phyloP scores from a whole-genome alignment of 1,140 invertebrate genomes.

The Bactericera cockerelli region DNA sequence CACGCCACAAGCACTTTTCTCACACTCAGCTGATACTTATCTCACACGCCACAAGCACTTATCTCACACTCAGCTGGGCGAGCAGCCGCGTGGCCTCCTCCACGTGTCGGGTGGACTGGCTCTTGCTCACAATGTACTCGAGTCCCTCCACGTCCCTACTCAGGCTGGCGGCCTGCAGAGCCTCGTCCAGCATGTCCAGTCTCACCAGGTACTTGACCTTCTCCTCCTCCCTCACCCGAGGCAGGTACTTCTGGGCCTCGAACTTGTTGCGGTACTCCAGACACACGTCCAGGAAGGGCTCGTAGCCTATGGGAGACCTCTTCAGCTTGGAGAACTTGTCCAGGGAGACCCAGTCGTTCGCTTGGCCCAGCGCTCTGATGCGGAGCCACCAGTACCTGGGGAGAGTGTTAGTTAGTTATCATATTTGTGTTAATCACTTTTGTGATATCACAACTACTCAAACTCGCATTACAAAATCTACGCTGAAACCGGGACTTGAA shows the following conservation, averaged over 20 bases:
- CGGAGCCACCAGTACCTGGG: slow-evolving; percentile 81
- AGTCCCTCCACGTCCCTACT: background rate
- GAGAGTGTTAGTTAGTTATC: no score
- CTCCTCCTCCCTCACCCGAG: slow-evolving; percentile 63
- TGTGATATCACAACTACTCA: no score
- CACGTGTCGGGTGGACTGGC: background rate
- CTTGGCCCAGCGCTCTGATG: slow-evolving; percentile 58
- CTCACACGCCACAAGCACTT: no score
- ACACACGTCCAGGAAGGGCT: slow-evolving; percentile 87
- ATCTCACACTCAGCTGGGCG: background rate
- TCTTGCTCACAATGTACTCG: background rate
- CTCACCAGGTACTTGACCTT: slow-evolving; percentile 79
- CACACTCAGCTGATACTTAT: no score
- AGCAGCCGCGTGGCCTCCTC: background rate
- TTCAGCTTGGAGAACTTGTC: slow-evolving; percentile 81
- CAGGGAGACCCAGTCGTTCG: slow-evolving; percentile 66
- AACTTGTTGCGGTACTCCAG: slow-evolving; percentile 48
- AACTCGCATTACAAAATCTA: no score
- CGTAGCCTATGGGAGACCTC: slow-evolving; percentile 86
- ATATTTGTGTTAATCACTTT: no score
- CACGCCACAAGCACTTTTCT: no score
- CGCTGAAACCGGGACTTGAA: no score
- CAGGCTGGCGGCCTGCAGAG: background rate
- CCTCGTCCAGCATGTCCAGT: slow-evolving; percentile 31
- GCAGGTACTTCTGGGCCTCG: slow-evolving; percentile 80